Evolutionary conservation across 2,888 invertebrate genomes (phyloP).

Genomic region (Eilema depressum): DNA sequence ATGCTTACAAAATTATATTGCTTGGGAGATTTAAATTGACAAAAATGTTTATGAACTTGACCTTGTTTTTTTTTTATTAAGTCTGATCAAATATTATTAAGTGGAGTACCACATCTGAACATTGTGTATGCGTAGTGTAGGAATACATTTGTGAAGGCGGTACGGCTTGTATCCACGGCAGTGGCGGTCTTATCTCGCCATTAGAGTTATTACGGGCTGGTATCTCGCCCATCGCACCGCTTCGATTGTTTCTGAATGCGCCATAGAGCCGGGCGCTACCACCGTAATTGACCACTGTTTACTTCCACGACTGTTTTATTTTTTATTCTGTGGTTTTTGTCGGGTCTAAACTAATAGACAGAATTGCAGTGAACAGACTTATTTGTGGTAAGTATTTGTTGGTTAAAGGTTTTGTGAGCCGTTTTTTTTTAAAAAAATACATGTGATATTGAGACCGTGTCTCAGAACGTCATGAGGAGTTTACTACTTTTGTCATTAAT

Average conservation of each 20-base stretch:
- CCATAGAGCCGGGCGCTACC: slow-evolving; percentile 79
- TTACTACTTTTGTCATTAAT: not conserved
- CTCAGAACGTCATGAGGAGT: not conserved
- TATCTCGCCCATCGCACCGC: slow-evolving; percentile 85
- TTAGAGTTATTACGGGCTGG: slow-evolving; percentile 85
- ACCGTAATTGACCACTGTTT: slow-evolving; percentile 86
- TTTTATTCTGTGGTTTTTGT: slow-evolving; percentile 71
- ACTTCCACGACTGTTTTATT: slow-evolving; percentile 80
- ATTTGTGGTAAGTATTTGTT: slow-evolving; percentile 2
- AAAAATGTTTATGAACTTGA: not conserved
- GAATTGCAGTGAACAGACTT: slow-evolving; percentile 8
- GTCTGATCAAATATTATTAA: not conserved
- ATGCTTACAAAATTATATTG: not conserved
- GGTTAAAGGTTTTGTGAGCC: not conserved
- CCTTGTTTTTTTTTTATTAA: not conserved
- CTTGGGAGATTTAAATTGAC: not conserved
- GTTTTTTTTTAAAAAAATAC: not conserved
- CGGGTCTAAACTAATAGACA: slow-evolving; percentile 37
- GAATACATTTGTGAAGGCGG: slow-evolving; percentile 63
- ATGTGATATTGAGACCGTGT: not conserved
- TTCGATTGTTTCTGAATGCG: slow-evolving; percentile 85
- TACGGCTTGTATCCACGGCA: slow-evolving; percentile 71
- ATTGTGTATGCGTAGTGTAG: slow-evolving; percentile 67
- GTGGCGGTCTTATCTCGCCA: slow-evolving; percentile 84
- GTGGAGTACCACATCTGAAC: slow-evolving; percentile 70